Percentiles rank a stretch among this genome's conserved stretches.
Evolutionary conservation across 1,140 invertebrate genomes (phyloP).

Genomic region (Leptinotarsa texana): DNA sequence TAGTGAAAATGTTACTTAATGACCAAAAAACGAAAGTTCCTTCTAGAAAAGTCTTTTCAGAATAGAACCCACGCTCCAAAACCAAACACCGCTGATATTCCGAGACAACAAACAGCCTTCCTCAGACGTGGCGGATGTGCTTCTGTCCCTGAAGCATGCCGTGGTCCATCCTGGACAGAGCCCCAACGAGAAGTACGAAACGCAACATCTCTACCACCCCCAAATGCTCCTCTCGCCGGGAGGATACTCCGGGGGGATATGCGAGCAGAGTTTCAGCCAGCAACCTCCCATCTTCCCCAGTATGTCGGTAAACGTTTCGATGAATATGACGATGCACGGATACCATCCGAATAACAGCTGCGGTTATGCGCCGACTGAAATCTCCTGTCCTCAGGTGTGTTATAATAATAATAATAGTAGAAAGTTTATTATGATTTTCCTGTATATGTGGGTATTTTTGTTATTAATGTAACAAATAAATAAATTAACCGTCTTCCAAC

Average conservation of each 20-base stretch:
- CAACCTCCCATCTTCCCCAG: constrained; percentile 74
- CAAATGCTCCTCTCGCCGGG: constrained; percentile 50
- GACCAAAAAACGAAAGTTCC: not conserved
- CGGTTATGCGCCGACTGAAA: constrained; percentile 59
- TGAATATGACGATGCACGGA: constrained; percentile 97
- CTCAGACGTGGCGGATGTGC: constrained; percentile 77
- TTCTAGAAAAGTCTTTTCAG: constrained; percentile 36
- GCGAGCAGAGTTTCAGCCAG: constrained; percentile 50
- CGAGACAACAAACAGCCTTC: constrained; percentile 48
- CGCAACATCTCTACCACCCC: constrained; percentile 46
- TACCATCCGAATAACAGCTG: constrained; percentile 64
- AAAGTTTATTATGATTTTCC: too few relatives aligned
- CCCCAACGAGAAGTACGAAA: constrained; percentile 43
- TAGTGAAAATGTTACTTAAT: too few relatives aligned
- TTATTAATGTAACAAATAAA: too few relatives aligned
- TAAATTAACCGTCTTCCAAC: too few relatives aligned
- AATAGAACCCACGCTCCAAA: constrained; percentile 43
- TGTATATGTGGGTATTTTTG: too few relatives aligned
- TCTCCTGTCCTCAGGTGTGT: constrained; percentile 67
- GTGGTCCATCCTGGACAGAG: constrained; percentile 75
- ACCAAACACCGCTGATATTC: constrained; percentile 42
- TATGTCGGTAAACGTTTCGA: constrained; percentile 95
- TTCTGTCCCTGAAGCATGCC: constrained; percentile 84
- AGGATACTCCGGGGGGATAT: constrained; percentile 43
- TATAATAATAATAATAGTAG: not conserved